Evolutionary conservation across 2,888 invertebrate species (phyloP), one percentile per base, ranked within the genome.

Genomic region (Cephonodes hylas): DNA sequence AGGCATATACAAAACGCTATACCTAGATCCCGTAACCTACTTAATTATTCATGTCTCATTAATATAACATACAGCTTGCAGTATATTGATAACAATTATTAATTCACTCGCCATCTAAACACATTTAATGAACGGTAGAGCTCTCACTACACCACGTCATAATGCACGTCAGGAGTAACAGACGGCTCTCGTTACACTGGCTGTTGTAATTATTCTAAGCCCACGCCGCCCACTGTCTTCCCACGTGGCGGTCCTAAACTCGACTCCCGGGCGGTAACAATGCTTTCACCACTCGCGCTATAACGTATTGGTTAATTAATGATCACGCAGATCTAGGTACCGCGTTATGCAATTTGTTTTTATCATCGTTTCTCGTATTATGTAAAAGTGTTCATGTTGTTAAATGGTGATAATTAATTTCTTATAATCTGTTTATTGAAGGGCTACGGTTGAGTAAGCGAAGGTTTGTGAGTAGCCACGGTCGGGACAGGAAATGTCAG

Each of bases 271-370:
- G 27, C 42, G 42, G 67, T 82, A 79, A 87, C 87, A 88, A 88
- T 84, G 85, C 88, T 89, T 89, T 89, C 88, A 85, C 88, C 81
- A 59, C 58, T 57, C 71, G 59, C 25, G 25, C 69, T 65, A 66
- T 74, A 82, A 81, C 80, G 78, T 81, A 80, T 80, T 73, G 70
- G 79, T 77, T 88, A 88, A 88, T 88, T 88, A 86, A 86, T 83
- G 78, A 77, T 71, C 79, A 71, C 73, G 76, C 72, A 73, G 76
- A 78, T 65, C 62, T 64, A 58, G 63, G 63, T 68, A 68, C 64
- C 61, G 63, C 66, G 66, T 75, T 70, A 63, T 56, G 68, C 64
- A 70, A 66, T 65, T 13, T 53, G 27, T 53, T 58, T 72, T 66
- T 64, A 58, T 15, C 64, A 70, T 58, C 65, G n/a, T 42, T 13